Evolutionary conservation across 2,888 invertebrate species (phyloP), one percentile per base, ranked within the genome.

Genomic region (Caenorhabditis afra): DNA sequence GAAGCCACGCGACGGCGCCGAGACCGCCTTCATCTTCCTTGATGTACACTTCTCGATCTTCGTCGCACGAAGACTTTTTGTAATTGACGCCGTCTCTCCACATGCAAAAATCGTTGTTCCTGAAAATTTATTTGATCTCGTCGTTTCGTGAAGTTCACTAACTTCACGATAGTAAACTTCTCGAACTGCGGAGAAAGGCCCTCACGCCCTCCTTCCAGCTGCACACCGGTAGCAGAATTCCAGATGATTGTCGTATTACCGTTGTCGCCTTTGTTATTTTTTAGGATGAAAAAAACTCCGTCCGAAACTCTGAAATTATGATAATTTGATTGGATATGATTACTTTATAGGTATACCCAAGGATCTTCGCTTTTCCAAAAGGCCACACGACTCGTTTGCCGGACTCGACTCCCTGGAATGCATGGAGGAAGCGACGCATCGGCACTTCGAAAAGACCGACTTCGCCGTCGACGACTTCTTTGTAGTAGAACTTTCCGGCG

Each of bases 101-200:
- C 47, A 77, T 39, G 45, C 77, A 77, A 47, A 70, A 77, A 39
- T 77, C 77, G 12, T 67, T 12, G 12, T 47, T 39, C 16, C 70
- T 70, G 20, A 12, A 44, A 2, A 47, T 49, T 7, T 23, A 22
- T 53, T 52, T 16, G 2, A 18, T 3, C 4, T 14, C 3, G 16
- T 3, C 3, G 22, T n/a, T 11, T 49, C 10, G n/a, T n/a, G 14
- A 44, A 22, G 29, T 29, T 29, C 29, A 3, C 3, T 29, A 5
- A 29, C 29, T 29, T 29, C 4, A 29, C 29, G 29, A 29, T 7
- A 5, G 7, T 29, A 29, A 29, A 5, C 7, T 7, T 29, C 29
- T 29, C 29, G 29, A 29, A 29, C 7, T 29, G 29, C 29, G 29
- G 29, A 29, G 29, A 29, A 29, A 29, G 3, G 4, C 29, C 29